Conservation (phyloP, 2,113 vertebrate genomes). For the Vulpes vulpes region DNA sequence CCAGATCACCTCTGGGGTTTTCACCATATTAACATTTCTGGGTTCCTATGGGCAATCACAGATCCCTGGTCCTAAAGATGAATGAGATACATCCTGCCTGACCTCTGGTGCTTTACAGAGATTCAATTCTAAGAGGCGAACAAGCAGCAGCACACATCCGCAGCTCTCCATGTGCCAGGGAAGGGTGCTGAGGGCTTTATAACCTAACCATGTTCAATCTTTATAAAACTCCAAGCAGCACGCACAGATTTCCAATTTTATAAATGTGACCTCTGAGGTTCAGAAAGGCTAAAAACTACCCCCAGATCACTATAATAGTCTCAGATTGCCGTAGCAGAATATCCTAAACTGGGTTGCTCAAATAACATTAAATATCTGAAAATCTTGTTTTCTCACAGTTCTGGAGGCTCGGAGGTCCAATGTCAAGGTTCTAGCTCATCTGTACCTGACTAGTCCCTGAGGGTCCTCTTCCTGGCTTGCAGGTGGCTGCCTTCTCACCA, state of each 20-base stretch:
- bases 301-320: not conserved
- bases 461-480: not conserved
- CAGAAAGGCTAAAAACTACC: slow-evolving; percentile 48
- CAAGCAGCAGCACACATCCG: not conserved
- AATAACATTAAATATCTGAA: not conserved
- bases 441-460: not conserved
- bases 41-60: not conserved
- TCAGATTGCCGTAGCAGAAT: not conserved
- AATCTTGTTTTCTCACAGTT: not conserved
- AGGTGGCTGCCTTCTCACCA: not conserved
- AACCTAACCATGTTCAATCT: not conserved
- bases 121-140: not conserved
- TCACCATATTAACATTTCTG: not conserved
- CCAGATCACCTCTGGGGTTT: slow-evolving; percentile 1
- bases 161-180: not conserved
- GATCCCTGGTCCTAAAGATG: not conserved
- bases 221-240: not conserved
- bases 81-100: not conserved
- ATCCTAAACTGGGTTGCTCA: not conserved
- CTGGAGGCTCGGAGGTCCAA: not conserved
- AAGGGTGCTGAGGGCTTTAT: not conserved
- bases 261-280: not conserved
- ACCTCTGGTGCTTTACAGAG: not conserved
- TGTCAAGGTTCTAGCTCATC: not conserved
- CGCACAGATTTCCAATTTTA: slow-evolving; percentile 24